Conservation (phyloP, 2,888 invertebrate genomes). For the Cinara cedri region DNA sequence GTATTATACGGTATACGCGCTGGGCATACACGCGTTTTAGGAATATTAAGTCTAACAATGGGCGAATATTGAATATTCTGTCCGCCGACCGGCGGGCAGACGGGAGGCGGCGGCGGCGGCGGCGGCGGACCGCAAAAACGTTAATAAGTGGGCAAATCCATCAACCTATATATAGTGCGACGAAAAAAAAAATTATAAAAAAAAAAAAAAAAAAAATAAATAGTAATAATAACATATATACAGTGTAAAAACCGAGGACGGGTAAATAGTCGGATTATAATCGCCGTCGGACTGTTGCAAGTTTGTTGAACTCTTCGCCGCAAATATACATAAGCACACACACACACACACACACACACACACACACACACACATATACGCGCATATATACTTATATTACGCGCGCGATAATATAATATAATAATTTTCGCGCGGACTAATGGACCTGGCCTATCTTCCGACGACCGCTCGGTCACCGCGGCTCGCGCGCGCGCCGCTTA, state of each 20-base stretch:
- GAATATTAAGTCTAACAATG: too few species aligned
- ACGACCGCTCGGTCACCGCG: constrained; percentile 49
- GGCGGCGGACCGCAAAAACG: neutral
- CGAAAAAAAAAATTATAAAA: constrained; percentile 16
- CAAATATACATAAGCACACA: neutral
- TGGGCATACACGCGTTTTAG: too few species aligned
- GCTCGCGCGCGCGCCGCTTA: constrained; percentile 13
- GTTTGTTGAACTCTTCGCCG: constrained; percentile 49
- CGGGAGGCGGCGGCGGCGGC: too few species aligned
- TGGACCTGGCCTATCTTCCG: constrained; percentile 52
- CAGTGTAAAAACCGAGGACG: neutral
- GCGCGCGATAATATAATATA: neutral
- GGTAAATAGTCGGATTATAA: too few species aligned
- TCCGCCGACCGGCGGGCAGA: too few species aligned
- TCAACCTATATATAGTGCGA: constrained; percentile 20
- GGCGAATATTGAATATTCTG: too few species aligned
- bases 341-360: constrained; percentile 1
- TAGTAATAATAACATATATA: constrained; percentile 9
- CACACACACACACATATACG: neutral
- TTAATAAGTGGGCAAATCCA: constrained; percentile 15
- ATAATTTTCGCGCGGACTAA: constrained; percentile 19
- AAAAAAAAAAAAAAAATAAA: neutral
- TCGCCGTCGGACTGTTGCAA: constrained; percentile 28
- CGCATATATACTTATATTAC: neutral
- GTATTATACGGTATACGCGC: too few species aligned